Evolutionary conservation across 1,140 invertebrate genomes (phyloP).

Genomic region (Temnothorax longispinosus): DNA sequence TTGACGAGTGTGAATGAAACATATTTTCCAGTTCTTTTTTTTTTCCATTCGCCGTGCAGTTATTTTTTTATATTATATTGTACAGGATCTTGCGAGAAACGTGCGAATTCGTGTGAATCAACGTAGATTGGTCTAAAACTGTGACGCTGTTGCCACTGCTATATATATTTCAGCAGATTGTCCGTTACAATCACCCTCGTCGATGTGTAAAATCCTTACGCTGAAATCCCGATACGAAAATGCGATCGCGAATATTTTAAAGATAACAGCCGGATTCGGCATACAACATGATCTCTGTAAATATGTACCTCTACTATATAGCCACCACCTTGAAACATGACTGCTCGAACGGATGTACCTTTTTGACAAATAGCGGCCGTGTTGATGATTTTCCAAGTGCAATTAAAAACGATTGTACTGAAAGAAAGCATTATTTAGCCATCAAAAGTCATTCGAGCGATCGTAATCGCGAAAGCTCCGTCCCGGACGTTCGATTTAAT

Average conservation of each 20-base stretch:
- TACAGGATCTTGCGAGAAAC: conserved; percentile 24
- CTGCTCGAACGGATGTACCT: conserved; percentile 27
- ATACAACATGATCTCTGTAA: conserved; percentile 45
- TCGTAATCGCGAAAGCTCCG: conserved; percentile 23
- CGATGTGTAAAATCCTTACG: conserved; percentile 31
- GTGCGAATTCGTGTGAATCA: background rate
- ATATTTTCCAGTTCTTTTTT: background rate
- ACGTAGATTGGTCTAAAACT: background rate
- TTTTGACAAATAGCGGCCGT: conserved; percentile 8
- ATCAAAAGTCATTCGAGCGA: background rate
- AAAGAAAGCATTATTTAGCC: conserved; percentile 1
- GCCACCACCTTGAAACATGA: background rate
- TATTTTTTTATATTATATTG: conserved; percentile 27
- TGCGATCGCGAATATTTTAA: background rate
- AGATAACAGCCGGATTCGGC: conserved; percentile 17
- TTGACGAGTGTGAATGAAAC: background rate
- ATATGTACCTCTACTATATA: conserved; percentile 35
- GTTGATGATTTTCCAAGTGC: conserved; percentile 30
- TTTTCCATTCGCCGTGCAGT: background rate
- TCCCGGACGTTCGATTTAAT: conserved; percentile 1
- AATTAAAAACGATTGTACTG: conserved; percentile 46
- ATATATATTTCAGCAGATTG: background rate
- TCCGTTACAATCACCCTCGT: conserved; percentile 12
- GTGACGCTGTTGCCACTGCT: conserved; percentile 16
- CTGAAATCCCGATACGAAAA: background rate